These are phyloP conservation scores for Triplophysa dalaica DNA, from an alignment of 2,113 vertebrate species.

Conservation along the genomic window DNA sequence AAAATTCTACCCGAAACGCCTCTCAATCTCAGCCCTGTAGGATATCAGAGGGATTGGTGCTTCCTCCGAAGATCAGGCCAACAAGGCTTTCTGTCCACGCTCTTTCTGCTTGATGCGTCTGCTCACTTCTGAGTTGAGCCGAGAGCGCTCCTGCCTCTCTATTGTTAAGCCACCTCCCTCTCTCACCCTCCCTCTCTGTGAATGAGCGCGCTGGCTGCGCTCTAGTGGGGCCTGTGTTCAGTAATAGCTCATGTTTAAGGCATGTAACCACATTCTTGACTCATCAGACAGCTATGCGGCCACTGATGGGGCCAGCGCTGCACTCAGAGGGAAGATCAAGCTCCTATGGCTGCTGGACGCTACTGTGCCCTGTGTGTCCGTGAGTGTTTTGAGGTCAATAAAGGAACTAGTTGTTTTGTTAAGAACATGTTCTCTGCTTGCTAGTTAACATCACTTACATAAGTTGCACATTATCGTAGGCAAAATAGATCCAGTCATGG, in stretches of 20 bases:
- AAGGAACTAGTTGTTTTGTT: conserved; percentile 4
- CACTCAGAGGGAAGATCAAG: conserved; percentile 26
- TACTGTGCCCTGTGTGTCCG: conserved; percentile 1
- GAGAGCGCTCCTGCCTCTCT: conserved; percentile 68
- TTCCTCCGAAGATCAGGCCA: not conserved
- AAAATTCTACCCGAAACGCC: not conserved
- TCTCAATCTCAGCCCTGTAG: not conserved
- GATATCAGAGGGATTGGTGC: not conserved
- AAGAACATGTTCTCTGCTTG: not conserved
- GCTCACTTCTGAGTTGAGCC: conserved; percentile 65
- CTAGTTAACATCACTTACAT: conserved; percentile 19
- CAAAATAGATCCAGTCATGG: conserved; percentile 6
- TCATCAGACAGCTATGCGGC: conserved; percentile 87
- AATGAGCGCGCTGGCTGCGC: conserved; percentile 79
- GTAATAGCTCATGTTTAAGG: conserved; percentile 84
- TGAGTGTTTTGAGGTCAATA: conserved; percentile 39
- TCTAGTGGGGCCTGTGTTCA: conserved; percentile 74
- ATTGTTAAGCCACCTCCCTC: conserved; percentile 69
- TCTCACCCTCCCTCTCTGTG: conserved; percentile 62
- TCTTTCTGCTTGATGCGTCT: conserved; percentile 52
- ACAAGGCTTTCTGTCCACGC: conserved; percentile 30
- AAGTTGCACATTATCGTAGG: conserved; percentile 22
- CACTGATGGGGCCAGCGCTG: conserved; percentile 72
- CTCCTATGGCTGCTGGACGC: conserved; percentile 37
- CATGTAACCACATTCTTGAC: conserved; percentile 89